phyloP scores from a whole-genome alignment of 2,113 vertebrate genomes.

The Tragelaphus scriptus region DNA sequence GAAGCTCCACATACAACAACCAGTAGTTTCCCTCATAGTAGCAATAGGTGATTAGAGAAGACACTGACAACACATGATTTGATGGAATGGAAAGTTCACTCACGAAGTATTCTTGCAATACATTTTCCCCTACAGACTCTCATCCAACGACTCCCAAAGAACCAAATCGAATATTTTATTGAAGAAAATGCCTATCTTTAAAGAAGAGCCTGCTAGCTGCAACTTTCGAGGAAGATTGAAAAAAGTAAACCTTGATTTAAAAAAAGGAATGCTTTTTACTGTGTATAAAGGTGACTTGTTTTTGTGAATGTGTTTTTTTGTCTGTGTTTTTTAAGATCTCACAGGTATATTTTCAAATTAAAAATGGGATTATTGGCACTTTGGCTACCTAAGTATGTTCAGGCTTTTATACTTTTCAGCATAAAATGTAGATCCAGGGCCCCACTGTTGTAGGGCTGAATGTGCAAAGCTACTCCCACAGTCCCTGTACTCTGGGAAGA shows the following conservation, averaged over 20 bases:
- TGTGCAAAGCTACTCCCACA: conserved; percentile 84
- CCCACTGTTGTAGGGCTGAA: conserved; percentile 88
- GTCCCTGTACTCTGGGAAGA: conserved; percentile 88
- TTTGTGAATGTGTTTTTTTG: neutral
- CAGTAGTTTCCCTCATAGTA: neutral
- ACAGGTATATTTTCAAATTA: neutral
- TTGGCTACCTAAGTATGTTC: conserved; percentile 90
- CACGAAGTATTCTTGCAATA: neutral
- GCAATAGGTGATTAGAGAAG: neutral
- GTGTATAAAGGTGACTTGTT: neutral
- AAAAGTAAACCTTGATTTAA: neutral
- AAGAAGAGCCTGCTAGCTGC: neutral
- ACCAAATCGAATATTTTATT: neutral
- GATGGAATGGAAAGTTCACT: neutral
- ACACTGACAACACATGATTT: neutral
- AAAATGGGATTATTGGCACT: conserved; percentile 48
- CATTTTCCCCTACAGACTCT: neutral
- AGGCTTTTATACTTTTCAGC: conserved; percentile 47
- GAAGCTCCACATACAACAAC: neutral
- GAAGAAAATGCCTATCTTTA: neutral
- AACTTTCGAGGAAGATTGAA: neutral
- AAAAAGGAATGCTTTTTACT: neutral
- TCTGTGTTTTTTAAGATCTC: neutral
- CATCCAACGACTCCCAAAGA: neutral
- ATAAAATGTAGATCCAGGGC: conserved; percentile 89